Base-by-base conservation (phyloP, 2,888 invertebrate species). In the Octonoba sinensis region DNA sequence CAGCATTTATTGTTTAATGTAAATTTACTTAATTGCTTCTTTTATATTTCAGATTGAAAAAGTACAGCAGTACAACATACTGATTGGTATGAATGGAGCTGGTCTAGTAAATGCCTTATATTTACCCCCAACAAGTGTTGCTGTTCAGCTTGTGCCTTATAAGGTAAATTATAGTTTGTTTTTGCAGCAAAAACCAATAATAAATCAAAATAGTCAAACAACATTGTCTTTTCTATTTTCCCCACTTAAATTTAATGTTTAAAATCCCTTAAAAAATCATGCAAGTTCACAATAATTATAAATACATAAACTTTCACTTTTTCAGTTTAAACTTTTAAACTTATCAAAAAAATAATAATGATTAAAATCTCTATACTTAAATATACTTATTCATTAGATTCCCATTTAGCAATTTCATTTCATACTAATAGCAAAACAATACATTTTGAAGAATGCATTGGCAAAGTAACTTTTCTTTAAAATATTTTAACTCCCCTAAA, bases 81-180 rank as follows among this genome's bases (percentile, higher is more conserved):
- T 87, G 46, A 84, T 86, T 47, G 87, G 86, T 1, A 85, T 87
- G 83, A 87, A 87, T 84, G 87, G 87, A 57, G 87, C 87, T 46
- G 87, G 87, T 24, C 84, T 87, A 11, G 86, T 85, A 67, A 87
- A 87, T 83, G 86, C 85, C 47, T 24, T 87, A 0, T 87, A 85
- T 73, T 78, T 86, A 8, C 86, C 86, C 8, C 69, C 79, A n/a
- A 67, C 77, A 46, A 84, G 85, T 60, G 86, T 86, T n/a, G 84
- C 85, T 6, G 84, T 87, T n/a, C 87, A 87, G 81, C 76, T 87
- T 20, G 86, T 86, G 15, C 86, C 87, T 20, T 86, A 86, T 81
- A 84, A 85, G 65, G 86, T 84, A 78, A 83, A 60, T 75, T 51
- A 20, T 49, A 49, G 3, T 65, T 49, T 24, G 1, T 16, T 12